Evolutionary conservation across 2,888 invertebrate genomes (phyloP), one percentile per base, ranked within the genome.

Genomic region (Cordilura impudica): DNA sequence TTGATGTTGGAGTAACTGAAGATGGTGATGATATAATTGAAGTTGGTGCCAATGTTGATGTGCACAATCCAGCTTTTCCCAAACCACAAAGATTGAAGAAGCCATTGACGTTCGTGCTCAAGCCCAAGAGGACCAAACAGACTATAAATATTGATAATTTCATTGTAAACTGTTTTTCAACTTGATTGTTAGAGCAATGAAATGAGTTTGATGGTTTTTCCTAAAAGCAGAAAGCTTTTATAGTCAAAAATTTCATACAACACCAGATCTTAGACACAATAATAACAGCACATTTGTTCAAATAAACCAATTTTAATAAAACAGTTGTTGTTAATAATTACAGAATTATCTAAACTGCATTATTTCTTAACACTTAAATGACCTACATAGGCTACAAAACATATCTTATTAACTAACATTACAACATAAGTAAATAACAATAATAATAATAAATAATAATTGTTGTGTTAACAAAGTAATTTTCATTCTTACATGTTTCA

Each of bases 91-190:
- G 60, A 14, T 60, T 60, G 4, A n/a, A n/a, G n/a, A 47, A 12
- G 1, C 12, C 61, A 54, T 29, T 21, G 1, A 16, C 67, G 1
- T 10, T 0, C 2, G 51, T 7, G 21, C 53, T 31, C 0, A n/a
- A 29, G 10, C 43, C n/a, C 31, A 74, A 53, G 0, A 67, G 12
- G 4, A 16, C 8, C 10, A 69, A 8, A 12, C 53, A 49, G 18
- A 61, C 7, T 0, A 67, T 14, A 10, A 12, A 31, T 29, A 75
- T 54, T 7, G 31, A 54, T n/a, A 47, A 49, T 8, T 69, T 61
- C 74, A 75, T 75, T 56, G 12, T 56, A 7, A 39, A 29, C 26
- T 23, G 2, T 14, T n/a, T 4, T 43, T 5, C 43, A 56, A 56
- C 35, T 56, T 56, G 14, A 43, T 10, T 45, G 23, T 26, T 43